Evolutionary conservation across 2,797 vertebrate genomes (phyloP), one percentile per base, ranked within the genome.

Genomic region (Brachymystax lenok): DNA sequence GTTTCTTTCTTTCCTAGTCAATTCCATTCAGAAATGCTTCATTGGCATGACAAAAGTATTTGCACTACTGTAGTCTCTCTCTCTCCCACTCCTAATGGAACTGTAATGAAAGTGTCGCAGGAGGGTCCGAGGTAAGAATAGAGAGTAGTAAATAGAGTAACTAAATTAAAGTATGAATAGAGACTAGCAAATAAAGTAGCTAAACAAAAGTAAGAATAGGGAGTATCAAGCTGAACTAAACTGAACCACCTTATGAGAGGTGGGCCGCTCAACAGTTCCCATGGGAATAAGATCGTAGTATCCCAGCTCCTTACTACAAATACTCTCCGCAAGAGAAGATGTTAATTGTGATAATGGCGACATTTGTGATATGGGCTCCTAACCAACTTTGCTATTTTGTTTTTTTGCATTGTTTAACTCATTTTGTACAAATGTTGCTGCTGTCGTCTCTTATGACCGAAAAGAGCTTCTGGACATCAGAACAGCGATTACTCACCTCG

Each of bases 201-300:
- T 59, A 8, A 59, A n/a, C 19, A 7, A 59, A 59, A 88, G 83
- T 77, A 69, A 80, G 77, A 81, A 88, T 85, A 88, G 63, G 77
- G 80, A 88, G 81, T 24, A 28, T 24, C 63, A 27, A 28, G 30
- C 28, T 12, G 10, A 56, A 59, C 82, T 86, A 85, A 89, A 85
- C 84, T 71, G 77, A 89, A 82, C 87, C 83, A 84, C 82, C 84
- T 90, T 85, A 89, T 85, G 75, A 76, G 90, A 84, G 82, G 79
- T 80, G 86, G 83, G 51, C 79, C 79, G 69, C 86, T 84, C 82
- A 82, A 28, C 68, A 68, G 83, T 90, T 92, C 90, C 84, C 90
- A 91, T 89, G 89, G 83, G 88, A 92, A 90, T 84, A 85, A 64
- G 83, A 75, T 17, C 19, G 8, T 10, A 1, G 28, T 80, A 86